Percentiles rank a stretch among this genome's conserved stretches.
phyloP scores from a whole-genome alignment of 2,797 vertebrate species.

The Tenualosa ilisha region DNA sequence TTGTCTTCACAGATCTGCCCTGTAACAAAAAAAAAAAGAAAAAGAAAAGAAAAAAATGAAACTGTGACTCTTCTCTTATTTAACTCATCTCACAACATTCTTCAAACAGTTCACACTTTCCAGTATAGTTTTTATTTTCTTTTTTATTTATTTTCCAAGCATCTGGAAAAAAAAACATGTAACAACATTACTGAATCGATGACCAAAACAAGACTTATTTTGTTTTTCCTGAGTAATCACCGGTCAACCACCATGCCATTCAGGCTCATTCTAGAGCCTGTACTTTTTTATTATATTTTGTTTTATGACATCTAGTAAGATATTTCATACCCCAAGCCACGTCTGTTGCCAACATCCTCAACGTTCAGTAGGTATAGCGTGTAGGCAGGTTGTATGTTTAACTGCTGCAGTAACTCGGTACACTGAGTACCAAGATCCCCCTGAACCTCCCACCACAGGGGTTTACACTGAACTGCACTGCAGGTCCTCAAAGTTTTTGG shows the following conservation, averaged over 20 bases:
- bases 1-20: constrained; percentile 69
- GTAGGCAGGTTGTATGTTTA: background rate
- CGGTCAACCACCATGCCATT: background rate
- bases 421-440: background rate
- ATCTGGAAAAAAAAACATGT: background rate
- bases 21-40: constrained; percentile 78
- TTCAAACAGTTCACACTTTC: background rate
- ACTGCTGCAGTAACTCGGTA: background rate
- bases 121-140: background rate
- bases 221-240: background rate
- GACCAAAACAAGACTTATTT: background rate
- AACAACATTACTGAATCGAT: background rate
- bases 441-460: background rate
- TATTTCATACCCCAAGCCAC: background rate
- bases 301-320: background rate
- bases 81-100: background rate
- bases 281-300: too few species aligned
- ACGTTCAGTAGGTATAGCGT: background rate
- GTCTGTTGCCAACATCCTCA: background rate
- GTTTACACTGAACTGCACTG: background rate
- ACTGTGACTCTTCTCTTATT: constrained; percentile 71
- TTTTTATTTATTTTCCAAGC: background rate
- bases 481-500: background rate
- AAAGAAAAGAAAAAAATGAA: constrained; percentile 73
- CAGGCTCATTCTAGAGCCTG: background rate